phyloP scores from a whole-genome alignment of 2,113 vertebrate species.

The Phalacrocorax carbo region DNA sequence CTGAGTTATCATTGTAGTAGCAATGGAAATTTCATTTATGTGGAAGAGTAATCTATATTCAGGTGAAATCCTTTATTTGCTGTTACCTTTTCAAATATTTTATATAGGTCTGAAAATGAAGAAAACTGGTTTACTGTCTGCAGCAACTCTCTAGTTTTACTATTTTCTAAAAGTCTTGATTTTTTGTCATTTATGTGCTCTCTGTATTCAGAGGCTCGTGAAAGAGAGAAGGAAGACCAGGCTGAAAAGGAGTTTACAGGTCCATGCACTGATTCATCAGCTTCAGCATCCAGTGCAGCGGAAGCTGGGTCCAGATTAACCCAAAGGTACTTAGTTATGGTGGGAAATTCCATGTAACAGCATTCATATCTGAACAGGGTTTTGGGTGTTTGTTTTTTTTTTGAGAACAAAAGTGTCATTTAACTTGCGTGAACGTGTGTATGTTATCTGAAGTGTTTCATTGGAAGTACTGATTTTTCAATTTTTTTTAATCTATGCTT shows the following conservation, averaged over 20 bases:
- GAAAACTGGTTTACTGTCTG: background rate
- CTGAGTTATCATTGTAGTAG: background rate
- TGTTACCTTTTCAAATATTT: background rate
- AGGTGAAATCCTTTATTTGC: background rate
- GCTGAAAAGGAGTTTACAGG: conserved; percentile 62
- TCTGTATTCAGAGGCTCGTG: conserved; percentile 73
- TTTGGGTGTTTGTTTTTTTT: background rate
- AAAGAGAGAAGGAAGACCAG: conserved; percentile 70
- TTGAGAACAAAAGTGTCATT: background rate
- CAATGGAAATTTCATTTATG: background rate
- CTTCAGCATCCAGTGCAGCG: conserved; percentile 46
- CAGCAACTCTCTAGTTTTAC: background rate
- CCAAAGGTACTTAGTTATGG: conserved; percentile 60
- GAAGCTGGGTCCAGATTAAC: background rate
- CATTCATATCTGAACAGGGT: background rate
- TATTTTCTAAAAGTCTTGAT: background rate
- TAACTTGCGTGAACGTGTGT: background rate
- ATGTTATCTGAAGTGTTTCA: background rate
- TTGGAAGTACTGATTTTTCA: background rate
- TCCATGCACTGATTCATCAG: background rate
- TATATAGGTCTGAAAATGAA: background rate
- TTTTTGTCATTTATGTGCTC: background rate
- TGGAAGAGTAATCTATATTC: background rate
- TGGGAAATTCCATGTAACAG: background rate
- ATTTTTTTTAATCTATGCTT: background rate